Conservation (phyloP, 2,113 vertebrate genomes). For the Spea multiplicata region DNA sequence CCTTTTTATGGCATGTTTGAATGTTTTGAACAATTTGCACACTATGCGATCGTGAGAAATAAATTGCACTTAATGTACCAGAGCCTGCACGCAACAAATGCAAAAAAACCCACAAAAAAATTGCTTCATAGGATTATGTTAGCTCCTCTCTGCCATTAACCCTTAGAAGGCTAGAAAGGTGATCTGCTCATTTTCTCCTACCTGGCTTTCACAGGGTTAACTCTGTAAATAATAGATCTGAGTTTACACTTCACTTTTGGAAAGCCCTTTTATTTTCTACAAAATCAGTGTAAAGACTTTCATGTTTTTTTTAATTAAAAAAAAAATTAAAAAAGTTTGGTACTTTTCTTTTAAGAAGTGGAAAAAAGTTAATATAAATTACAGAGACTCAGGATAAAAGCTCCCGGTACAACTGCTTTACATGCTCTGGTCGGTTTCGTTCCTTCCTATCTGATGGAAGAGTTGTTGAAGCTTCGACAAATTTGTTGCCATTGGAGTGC, state of each 20-base stretch:
- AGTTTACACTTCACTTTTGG: neutral
- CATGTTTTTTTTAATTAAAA: slow-evolving; percentile 22
- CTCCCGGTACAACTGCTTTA: too few species aligned
- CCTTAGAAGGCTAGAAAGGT: too few species aligned
- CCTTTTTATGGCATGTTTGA: slow-evolving; percentile 46
- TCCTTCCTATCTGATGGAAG: too few species aligned
- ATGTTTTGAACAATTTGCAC: slow-evolving; percentile 46
- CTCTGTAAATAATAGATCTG: slow-evolving; percentile 20
- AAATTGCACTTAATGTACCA: slow-evolving; percentile 44
- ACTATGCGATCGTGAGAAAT: slow-evolving; percentile 33
- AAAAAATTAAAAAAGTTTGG: slow-evolving; percentile 8
- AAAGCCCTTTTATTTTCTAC: slow-evolving; percentile 7
- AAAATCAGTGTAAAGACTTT: neutral
- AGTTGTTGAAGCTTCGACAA: too few species aligned
- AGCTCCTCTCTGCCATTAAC: too few species aligned
- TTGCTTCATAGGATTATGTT: neutral
- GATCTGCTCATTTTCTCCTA: neutral
- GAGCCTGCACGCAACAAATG: slow-evolving; percentile 29
- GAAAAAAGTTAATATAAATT: slow-evolving; percentile 2
- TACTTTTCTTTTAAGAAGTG: neutral
- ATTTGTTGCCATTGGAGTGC: too few species aligned
- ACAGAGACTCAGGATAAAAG: neutral
- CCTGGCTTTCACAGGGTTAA: neutral
- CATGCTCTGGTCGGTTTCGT: too few species aligned
- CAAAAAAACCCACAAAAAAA: neutral